Percentiles rank a stretch among this genome's conserved stretches.
Evolutionary conservation across 2,113 vertebrate species (phyloP).

Genomic region (Ictidomys tridecemlineatus): DNA sequence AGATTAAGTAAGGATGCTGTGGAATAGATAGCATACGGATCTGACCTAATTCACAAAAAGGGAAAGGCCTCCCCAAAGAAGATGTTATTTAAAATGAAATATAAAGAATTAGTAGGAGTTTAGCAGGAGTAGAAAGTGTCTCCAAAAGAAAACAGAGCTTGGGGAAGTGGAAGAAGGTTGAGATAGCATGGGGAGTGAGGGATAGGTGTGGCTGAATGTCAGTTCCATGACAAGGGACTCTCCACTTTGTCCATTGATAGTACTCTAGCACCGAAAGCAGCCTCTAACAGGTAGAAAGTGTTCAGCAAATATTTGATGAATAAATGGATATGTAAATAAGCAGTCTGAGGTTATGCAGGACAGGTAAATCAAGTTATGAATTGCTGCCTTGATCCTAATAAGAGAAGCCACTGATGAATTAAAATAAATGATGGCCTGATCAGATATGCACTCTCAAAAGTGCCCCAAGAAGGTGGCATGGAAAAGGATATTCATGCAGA

Average conservation of each 20-base stretch:
- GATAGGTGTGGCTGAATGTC: neutral
- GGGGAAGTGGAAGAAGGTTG: neutral
- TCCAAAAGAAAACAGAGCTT: neutral
- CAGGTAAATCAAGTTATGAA: neutral
- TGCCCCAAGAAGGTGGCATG: neutral
- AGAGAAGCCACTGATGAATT: neutral
- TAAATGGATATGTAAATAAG: neutral
- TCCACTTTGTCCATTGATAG: neutral
- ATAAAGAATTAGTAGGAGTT: neutral
- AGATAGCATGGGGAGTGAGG: neutral
- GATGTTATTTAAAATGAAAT: slow-evolving; percentile 28
- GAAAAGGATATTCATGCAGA: neutral
- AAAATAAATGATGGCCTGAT: neutral
- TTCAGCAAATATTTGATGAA: neutral
- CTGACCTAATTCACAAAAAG: neutral
- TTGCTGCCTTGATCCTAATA: neutral
- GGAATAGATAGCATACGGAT: no score
- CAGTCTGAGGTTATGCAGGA: neutral
- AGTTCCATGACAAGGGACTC: neutral
- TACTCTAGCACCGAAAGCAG: neutral
- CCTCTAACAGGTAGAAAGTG: neutral
- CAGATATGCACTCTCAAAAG: neutral
- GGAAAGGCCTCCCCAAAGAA: neutral
- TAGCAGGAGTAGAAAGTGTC: neutral
- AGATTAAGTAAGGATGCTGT: neutral